These are phyloP conservation scores for Gymnarchus niloticus DNA, from an alignment of 2,113 vertebrate genomes.

Conservation along the genomic window DNA sequence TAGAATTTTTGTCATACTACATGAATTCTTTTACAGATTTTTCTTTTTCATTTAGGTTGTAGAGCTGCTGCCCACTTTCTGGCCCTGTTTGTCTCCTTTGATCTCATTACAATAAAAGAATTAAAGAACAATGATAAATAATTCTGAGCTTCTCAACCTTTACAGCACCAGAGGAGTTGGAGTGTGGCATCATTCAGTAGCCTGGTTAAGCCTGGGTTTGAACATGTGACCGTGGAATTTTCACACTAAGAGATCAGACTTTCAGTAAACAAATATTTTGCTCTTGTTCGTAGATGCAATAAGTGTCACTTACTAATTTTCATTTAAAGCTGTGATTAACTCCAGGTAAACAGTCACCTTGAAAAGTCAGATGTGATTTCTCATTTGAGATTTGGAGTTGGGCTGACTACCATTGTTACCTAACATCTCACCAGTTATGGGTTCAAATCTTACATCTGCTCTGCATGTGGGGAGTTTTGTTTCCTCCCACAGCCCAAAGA, in stretches of 20 bases:
- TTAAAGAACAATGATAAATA: background rate
- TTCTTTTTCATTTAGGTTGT: background rate
- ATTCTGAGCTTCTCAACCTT: background rate
- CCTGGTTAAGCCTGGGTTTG: background rate
- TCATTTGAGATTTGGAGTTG: background rate
- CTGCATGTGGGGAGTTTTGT: no score
- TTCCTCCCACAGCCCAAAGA: no score
- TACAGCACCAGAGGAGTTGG: background rate
- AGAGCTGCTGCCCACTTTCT: no score
- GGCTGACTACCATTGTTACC: no score
- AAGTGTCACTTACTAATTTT: background rate
- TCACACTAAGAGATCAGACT: background rate
- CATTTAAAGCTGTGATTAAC: background rate
- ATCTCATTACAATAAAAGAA: background rate
- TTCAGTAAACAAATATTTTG: background rate
- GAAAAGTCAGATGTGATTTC: no score
- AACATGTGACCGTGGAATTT: background rate
- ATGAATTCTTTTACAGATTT: background rate
- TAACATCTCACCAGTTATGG: no score
- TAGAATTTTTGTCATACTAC: background rate
- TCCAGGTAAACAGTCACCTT: background rate
- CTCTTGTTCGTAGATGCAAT: background rate
- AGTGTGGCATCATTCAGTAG: background rate
- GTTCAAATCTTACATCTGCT: no score
- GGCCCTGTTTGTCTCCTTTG: background rate